Percentiles rank a stretch among this genome's conserved stretches.
Conservation (phyloP, 2,888 invertebrate species). For the Deladenus siricidicola region DNA sequence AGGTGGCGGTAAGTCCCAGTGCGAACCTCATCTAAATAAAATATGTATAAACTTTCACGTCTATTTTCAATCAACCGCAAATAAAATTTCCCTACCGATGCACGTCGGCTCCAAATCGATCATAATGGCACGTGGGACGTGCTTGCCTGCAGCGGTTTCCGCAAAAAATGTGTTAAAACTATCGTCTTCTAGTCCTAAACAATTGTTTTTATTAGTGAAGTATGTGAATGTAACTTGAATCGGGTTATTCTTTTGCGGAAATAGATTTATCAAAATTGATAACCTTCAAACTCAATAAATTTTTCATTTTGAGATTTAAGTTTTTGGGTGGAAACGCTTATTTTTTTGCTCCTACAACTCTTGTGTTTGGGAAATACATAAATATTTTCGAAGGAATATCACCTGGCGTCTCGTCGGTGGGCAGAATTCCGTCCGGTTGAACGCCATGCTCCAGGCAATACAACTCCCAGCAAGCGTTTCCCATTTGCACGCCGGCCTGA, state of each 20-base stretch:
- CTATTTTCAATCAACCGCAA: not conserved
- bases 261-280: not conserved
- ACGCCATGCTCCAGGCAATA: constrained; percentile 59
- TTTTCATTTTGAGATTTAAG: not conserved
- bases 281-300: not conserved
- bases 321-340: not conserved
- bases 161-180: constrained; percentile 19
- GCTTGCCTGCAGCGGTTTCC: constrained; percentile 13
- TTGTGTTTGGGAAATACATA: too few relatives aligned
- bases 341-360: too few relatives aligned
- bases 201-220: not conserved
- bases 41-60: not conserved
- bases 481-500: constrained; percentile 35
- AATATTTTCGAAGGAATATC: too few relatives aligned
- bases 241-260: not conserved
- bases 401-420: constrained; percentile 28
- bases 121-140: constrained; percentile 19
- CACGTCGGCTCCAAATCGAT: constrained; percentile 18
- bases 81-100: constrained; percentile 11
- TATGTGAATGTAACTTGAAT: not conserved
- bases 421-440: constrained; percentile 54
- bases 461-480: constrained; percentile 55
- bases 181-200: constrained; percentile 10
- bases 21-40: constrained; percentile 21
- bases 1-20: constrained; percentile 26